These are phyloP conservation scores for Halichoeres trimaculatus DNA, from an alignment of 2,113 vertebrate species.

Conservation along the genomic window DNA sequence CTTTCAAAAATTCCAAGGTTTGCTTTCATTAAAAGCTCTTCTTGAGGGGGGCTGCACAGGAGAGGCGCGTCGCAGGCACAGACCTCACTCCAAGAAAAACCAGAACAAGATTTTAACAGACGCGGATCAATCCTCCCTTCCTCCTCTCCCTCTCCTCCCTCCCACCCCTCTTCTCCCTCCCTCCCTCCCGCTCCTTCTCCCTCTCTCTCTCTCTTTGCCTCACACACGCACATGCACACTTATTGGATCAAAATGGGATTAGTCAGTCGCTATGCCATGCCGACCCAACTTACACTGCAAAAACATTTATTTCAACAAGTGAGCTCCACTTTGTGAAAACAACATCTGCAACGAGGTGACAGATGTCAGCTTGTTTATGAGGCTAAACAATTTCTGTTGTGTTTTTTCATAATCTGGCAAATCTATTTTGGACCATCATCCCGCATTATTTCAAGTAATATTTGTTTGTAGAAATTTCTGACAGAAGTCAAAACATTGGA, in stretches of 20 bases:
- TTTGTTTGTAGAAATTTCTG: slow-evolving; percentile 48
- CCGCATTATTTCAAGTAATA: slow-evolving; percentile 20
- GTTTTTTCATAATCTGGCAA: background rate
- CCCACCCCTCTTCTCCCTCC: slow-evolving; percentile 48
- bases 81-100: slow-evolving; percentile 84
- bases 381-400: slow-evolving; percentile 36
- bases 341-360: slow-evolving; percentile 60
- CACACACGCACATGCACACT: slow-evolving; percentile 69
- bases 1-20: slow-evolving; percentile 66
- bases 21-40: slow-evolving; percentile 73
- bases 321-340: slow-evolving; percentile 33
- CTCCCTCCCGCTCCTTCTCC: slow-evolving; percentile 26
- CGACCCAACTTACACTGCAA: slow-evolving; percentile 59
- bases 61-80: slow-evolving; percentile 81
- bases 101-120: slow-evolving; percentile 85
- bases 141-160: slow-evolving; percentile 37
- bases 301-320: slow-evolving; percentile 57
- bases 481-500: slow-evolving; percentile 48
- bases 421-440: slow-evolving; percentile 5
- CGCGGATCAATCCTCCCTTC: slow-evolving; percentile 84
- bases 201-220: slow-evolving; percentile 23
- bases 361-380: slow-evolving; percentile 51
- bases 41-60: slow-evolving; percentile 74
- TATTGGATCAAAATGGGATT: slow-evolving; percentile 81
- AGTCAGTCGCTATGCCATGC: slow-evolving; percentile 74